These are phyloP conservation scores for Kryptolebias marmoratus DNA, from an alignment of 2,113 vertebrate genomes.

Conservation along the genomic window DNA sequence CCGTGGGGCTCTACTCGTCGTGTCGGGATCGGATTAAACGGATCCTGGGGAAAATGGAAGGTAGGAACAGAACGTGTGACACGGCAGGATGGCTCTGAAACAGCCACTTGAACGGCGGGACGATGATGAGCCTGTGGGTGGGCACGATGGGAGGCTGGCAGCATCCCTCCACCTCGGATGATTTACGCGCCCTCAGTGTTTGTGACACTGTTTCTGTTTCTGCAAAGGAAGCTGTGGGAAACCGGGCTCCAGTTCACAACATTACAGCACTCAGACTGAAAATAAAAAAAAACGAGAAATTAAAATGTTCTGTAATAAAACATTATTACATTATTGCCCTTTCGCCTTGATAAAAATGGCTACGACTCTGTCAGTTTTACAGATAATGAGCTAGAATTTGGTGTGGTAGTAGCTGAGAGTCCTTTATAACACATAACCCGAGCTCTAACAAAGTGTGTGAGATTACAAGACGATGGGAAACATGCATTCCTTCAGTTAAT, in stretches of 20 bases:
- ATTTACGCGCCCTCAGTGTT: not conserved
- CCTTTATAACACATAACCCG: too few species aligned
- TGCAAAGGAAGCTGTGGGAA: not conserved
- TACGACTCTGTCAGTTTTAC: too few species aligned
- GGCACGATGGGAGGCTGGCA: not conserved
- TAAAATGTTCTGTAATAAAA: too few species aligned
- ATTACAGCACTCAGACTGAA: not conserved
- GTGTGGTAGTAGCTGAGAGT: too few species aligned
- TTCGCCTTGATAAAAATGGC: too few species aligned
- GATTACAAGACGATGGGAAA: too few species aligned
- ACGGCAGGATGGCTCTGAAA: not conserved
- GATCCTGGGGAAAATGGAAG: constrained; percentile 77
- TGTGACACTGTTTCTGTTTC: not conserved
- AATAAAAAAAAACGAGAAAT: not conserved
- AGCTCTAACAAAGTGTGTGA: too few species aligned
- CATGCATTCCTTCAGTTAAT: too few species aligned
- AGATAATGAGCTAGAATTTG: too few species aligned
- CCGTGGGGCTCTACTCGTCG: constrained; percentile 84
- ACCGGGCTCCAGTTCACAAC: not conserved
- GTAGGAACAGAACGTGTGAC: constrained; percentile 49
- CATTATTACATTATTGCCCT: not conserved
- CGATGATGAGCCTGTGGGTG: not conserved
- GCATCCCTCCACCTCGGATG: not conserved
- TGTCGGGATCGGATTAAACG: constrained; percentile 78
- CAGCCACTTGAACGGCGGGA: not conserved